Percentiles rank a stretch among this genome's conserved stretches.
phyloP scores from a whole-genome alignment of 2,888 invertebrate species.

The Nemapogon koenigi region DNA sequence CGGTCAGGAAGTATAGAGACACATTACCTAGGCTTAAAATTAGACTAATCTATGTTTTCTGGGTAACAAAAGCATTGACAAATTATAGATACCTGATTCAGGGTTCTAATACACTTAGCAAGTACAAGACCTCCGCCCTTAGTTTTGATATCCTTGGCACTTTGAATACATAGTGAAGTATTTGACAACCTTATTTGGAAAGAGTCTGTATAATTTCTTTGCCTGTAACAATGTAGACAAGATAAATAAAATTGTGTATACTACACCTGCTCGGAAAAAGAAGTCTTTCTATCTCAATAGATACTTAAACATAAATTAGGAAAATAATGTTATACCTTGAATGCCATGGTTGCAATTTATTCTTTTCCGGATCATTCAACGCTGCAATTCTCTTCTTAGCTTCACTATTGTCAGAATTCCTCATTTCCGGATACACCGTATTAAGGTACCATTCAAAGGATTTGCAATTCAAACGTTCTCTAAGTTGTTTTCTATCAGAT shows the following conservation, averaged over 20 bases:
- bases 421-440: constrained; percentile 82
- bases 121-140: constrained; percentile 79
- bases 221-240: constrained; percentile 38
- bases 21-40: too few relatives aligned
- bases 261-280: not conserved
- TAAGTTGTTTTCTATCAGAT: constrained; percentile 72
- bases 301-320: not conserved
- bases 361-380: constrained; percentile 63
- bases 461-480: constrained; percentile 78
- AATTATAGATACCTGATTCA: constrained; percentile 82
- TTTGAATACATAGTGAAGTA: constrained; percentile 79
- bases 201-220: constrained; percentile 75
- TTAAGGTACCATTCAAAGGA: constrained; percentile 89
- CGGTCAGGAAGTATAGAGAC: too few relatives aligned
- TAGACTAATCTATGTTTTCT: too few relatives aligned
- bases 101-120: constrained; percentile 71
- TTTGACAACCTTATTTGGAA: constrained; percentile 77
- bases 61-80: too few relatives aligned
- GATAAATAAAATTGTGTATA: not conserved
- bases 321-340: constrained; percentile 50
- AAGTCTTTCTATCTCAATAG: not conserved
- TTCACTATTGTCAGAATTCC: constrained; percentile 66
- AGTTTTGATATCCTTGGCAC: constrained; percentile 76
- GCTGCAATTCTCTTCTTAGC: constrained; percentile 65
- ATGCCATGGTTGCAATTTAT: constrained; percentile 83